Conservation (phyloP, 1,140 invertebrate genomes). For the Rhagoletis zephyria region DNA sequence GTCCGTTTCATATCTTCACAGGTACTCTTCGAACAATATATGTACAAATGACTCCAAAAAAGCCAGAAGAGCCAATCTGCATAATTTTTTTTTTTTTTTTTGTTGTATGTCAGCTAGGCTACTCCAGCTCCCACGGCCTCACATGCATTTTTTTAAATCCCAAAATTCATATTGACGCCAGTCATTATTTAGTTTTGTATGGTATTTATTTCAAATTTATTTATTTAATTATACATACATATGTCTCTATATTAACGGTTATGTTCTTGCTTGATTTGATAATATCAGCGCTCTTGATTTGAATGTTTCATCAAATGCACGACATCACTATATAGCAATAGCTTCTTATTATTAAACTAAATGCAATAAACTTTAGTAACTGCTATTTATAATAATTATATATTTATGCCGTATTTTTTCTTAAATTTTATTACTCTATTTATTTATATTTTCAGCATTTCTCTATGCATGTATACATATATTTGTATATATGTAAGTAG, state of each 20-base stretch:
- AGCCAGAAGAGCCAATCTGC: too few species aligned
- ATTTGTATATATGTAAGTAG: slow-evolving; percentile 24
- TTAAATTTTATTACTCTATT: too few species aligned
- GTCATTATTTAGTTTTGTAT: slow-evolving; percentile 3
- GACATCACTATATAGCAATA: slow-evolving; percentile 20
- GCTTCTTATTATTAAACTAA: slow-evolving; percentile 22
- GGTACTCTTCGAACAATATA: too few species aligned
- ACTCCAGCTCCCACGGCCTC: too few species aligned
- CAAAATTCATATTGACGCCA: not conserved
- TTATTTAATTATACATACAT: slow-evolving; percentile 24
- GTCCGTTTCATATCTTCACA: too few species aligned
- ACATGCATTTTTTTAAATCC: not conserved
- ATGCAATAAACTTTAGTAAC: slow-evolving; percentile 29
- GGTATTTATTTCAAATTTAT: not conserved
- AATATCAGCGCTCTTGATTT: not conserved
- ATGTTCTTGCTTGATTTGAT: not conserved
- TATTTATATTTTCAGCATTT: not conserved
- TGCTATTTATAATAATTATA: not conserved
- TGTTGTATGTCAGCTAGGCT: too few species aligned
- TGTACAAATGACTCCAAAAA: too few species aligned
- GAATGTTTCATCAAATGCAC: not conserved
- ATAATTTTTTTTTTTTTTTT: too few species aligned
- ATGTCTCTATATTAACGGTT: not conserved
- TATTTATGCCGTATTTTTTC: too few species aligned
- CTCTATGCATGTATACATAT: slow-evolving; percentile 13